Conservation (phyloP, 2,113 vertebrate species). For the Burhinus oedicnemus region DNA sequence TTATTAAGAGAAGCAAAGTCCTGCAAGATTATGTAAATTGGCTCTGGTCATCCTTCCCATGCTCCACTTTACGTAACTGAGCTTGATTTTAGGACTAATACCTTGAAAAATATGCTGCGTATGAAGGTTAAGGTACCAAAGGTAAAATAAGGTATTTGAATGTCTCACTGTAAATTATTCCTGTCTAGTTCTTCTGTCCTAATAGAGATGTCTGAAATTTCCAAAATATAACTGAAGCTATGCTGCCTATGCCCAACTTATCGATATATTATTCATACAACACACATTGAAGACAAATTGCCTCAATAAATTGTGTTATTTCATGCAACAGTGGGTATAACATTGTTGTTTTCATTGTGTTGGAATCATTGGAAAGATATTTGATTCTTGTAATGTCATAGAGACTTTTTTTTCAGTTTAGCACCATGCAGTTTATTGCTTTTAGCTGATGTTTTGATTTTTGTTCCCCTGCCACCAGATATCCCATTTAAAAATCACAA, state of each 20-base stretch:
- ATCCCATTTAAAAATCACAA: constrained; percentile 14
- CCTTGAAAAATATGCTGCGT: neutral
- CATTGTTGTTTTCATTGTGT: neutral
- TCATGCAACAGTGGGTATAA: constrained; percentile 20
- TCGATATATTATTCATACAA: constrained; percentile 20
- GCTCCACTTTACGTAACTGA: neutral
- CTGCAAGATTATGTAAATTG: neutral
- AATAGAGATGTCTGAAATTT: constrained; percentile 4
- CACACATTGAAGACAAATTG: constrained; percentile 31
- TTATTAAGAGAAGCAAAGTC: neutral
- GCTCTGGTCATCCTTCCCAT: neutral
- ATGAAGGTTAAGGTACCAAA: neutral
- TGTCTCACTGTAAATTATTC: neutral
- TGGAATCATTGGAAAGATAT: neutral
- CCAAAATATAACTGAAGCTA: neutral
- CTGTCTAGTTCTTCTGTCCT: neutral
- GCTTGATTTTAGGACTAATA: neutral
- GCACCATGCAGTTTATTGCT: neutral
- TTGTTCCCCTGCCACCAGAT: neutral
- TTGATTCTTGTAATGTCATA: neutral
- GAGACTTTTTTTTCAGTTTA: neutral
- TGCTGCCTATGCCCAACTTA: neutral
- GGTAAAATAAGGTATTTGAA: neutral
- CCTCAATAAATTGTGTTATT: constrained; percentile 42
- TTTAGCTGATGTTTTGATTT: neutral